Evolutionary conservation across 2,888 invertebrate genomes (phyloP).

Genomic region (Drosophila birchii): DNA sequence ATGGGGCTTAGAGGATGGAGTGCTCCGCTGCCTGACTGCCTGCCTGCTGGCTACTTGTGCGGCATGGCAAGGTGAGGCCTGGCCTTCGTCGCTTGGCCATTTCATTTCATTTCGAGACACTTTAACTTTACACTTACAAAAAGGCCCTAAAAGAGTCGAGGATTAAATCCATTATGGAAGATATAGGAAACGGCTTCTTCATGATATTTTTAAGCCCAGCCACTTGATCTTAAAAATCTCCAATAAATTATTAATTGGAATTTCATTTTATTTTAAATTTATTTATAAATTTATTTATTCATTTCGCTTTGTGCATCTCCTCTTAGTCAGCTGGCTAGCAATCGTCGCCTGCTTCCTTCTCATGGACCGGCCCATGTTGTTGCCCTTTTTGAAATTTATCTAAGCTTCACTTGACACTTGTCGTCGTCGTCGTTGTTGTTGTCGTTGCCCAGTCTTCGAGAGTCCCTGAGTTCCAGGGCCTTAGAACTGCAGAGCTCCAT

Average conservation of each 20-base stretch:
- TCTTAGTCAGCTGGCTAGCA: constrained; percentile 19
- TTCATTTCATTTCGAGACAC: constrained; percentile 32
- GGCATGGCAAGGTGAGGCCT: constrained; percentile 70
- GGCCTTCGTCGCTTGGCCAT: constrained; percentile 47
- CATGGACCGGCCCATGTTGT: constrained; percentile 56
- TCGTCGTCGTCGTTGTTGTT: constrained; percentile 58
- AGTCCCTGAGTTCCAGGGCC: constrained; percentile 6
- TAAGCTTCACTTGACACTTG: constrained; percentile 77
- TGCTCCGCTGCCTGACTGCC: constrained; percentile 24
- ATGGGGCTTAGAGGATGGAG: constrained; percentile 28
- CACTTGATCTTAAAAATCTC: not conserved
- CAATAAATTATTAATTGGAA: not conserved
- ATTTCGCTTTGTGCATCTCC: constrained; percentile 1
- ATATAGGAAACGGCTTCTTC: no score
- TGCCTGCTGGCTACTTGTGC: constrained; percentile 73
- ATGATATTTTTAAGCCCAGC: not conserved
- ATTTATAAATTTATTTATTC: not conserved
- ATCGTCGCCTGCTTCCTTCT: constrained; percentile 34
- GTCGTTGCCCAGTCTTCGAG: constrained; percentile 26
- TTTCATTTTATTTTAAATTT: not conserved
- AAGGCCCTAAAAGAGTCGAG: not conserved
- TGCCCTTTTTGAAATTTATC: constrained; percentile 78
- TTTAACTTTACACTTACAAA: constrained; percentile 5
- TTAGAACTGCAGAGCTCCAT: not conserved
- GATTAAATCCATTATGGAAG: not conserved